These are phyloP conservation scores for Clarias pachynema DNA, from an alignment of 2,797 vertebrate species.

Conservation along the genomic window DNA sequence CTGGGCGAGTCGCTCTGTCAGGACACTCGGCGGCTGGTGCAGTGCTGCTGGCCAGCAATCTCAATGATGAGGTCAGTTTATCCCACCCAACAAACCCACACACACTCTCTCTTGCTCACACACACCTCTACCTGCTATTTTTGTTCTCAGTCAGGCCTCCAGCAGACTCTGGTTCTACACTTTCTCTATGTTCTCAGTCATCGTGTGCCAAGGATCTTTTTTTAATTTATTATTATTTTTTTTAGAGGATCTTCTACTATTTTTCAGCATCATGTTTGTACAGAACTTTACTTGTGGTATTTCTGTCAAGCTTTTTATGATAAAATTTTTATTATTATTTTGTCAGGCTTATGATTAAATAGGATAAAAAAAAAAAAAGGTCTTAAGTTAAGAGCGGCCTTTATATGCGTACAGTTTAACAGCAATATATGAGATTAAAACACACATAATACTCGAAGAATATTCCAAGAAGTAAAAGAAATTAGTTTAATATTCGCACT, in stretches of 20 bases:
- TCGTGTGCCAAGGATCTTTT: constrained; percentile 76
- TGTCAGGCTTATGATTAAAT: background rate
- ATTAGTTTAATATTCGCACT: background rate
- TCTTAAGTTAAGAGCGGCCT: background rate
- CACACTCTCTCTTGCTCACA: constrained; percentile 4
- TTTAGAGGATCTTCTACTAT: constrained; percentile 26
- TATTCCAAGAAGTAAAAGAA: background rate
- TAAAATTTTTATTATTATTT: no score
- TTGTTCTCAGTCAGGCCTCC: constrained; percentile 50
- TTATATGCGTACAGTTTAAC: background rate
- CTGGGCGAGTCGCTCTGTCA: constrained; percentile 92
- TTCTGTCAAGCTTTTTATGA: background rate
- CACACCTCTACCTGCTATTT: constrained; percentile 32
- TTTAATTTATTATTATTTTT: constrained; percentile 47
- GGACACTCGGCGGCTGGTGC: constrained; percentile 88
- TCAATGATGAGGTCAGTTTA: constrained; percentile 91
- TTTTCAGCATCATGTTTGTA: constrained; percentile 38
- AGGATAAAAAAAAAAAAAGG: background rate
- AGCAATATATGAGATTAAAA: background rate
- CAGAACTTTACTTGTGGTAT: background rate
- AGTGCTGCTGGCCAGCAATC: constrained; percentile 94
- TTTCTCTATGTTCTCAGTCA: constrained; percentile 63
- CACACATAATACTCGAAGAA: no score
- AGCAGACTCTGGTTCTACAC: constrained; percentile 75
- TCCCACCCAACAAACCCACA: constrained; percentile 4